Percentiles rank a stretch among this genome's conserved stretches.
Evolutionary conservation across 1,140 invertebrate genomes (phyloP).

Genomic region (Drosophila novamexicana): DNA sequence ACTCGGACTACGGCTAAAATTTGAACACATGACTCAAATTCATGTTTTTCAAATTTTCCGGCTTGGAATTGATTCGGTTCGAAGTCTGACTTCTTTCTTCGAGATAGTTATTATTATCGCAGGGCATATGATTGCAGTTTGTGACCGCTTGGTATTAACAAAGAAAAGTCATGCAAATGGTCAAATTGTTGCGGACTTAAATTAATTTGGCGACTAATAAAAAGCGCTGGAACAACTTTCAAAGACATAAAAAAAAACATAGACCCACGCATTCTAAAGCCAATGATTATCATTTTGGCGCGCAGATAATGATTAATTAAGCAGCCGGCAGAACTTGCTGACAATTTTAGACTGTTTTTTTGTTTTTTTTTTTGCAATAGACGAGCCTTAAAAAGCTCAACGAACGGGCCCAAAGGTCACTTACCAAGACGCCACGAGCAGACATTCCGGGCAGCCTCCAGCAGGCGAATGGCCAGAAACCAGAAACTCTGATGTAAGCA

Average conservation of each 20-base stretch:
- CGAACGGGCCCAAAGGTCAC: conserved; percentile 14
- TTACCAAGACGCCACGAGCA: neutral
- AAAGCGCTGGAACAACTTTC: conserved; percentile 27
- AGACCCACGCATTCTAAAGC: conserved; percentile 2
- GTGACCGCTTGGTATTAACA: no score
- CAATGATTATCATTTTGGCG: conserved; percentile 8
- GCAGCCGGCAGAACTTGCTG: conserved; percentile 2
- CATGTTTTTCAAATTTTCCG: no score
- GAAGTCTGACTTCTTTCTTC: no score
- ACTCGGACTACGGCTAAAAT: no score
- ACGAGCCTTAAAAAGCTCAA: conserved; percentile 27
- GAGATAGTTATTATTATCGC: no score
- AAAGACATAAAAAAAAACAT: neutral
- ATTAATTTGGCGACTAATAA: conserved; percentile 15
- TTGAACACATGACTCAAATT: no score
- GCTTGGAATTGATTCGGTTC: no score
- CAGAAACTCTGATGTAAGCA: conserved; percentile 22
- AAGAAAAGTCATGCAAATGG: conserved; percentile 6
- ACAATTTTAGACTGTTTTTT: neutral
- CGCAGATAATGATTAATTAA: conserved; percentile 22
- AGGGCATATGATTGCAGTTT: no score
- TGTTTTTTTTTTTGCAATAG: neutral
- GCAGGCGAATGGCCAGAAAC: conserved; percentile 5
- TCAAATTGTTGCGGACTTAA: conserved; percentile 12
- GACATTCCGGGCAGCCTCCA: conserved; percentile 4